A percentile compares a stretch with the other conserved stretches of the same genome.
These are phyloP conservation scores for Cossypha caffra DNA, from an alignment of 2,797 vertebrate genomes.

Conservation along the genomic window DNA sequence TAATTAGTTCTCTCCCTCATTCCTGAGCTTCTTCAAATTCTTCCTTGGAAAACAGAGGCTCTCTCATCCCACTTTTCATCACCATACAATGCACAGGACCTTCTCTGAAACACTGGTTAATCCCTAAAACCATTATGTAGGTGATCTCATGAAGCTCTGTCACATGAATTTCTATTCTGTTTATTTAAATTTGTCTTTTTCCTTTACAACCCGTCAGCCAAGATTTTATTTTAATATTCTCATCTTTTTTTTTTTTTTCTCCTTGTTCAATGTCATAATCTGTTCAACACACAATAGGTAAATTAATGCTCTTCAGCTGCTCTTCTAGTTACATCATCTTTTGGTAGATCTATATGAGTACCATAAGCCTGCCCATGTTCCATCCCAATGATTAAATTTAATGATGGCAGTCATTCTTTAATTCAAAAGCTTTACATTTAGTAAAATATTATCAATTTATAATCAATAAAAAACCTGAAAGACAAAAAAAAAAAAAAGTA, in stretches of 20 bases:
- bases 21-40: not conserved
- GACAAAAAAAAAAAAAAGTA: not conserved
- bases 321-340: not conserved
- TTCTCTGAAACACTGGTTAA: not conserved
- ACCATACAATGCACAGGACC: not conserved
- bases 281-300: not conserved
- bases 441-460: not conserved
- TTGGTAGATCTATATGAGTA: not conserved
- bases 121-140: not conserved
- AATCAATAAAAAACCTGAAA: not conserved
- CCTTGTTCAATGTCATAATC: not conserved
- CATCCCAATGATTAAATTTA: not conserved
- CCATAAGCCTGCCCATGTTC: not conserved
- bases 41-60: not conserved
- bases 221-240: not conserved
- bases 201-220: not conserved
- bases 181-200: not conserved
- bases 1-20: not conserved
- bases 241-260: not conserved
- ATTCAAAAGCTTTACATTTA: not conserved
- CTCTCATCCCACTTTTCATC: not conserved
- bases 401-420: not conserved
- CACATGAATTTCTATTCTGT: not conserved
- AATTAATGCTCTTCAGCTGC: not conserved
- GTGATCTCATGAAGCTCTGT: not conserved